Percentiles rank a stretch among this genome's conserved stretches.
Evolutionary conservation across 2,888 invertebrate species (phyloP).

Genomic region (Mylabris sibirica): DNA sequence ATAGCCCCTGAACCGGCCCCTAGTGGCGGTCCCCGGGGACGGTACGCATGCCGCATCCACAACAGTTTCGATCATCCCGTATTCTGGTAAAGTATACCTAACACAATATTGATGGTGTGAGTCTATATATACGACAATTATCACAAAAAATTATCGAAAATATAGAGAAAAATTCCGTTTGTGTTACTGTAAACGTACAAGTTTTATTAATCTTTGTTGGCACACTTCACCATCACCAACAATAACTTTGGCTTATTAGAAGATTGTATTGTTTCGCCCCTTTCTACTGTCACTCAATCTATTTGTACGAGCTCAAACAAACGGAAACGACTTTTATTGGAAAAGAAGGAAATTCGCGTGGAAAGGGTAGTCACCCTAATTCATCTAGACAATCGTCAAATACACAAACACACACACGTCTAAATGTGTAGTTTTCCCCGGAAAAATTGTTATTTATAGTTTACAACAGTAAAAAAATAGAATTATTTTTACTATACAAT

Average conservation of each 20-base stretch:
- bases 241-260: slow-evolving; percentile 27
- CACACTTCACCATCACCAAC: slow-evolving; percentile 21
- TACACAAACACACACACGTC: too few relatives aligned
- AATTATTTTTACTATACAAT: slow-evolving; percentile 28
- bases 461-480: background rate
- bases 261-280: slow-evolving; percentile 12
- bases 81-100: background rate
- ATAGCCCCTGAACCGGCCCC: slow-evolving; percentile 37
- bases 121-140: background rate
- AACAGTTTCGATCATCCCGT: slow-evolving; percentile 28
- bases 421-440: too few relatives aligned
- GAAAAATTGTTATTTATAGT: too few relatives aligned
- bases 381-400: background rate
- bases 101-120: background rate
- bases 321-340: slow-evolving; percentile 10
- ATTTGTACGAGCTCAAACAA: slow-evolving; percentile 7
- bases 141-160: background rate
- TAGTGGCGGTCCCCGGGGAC: slow-evolving; percentile 36
- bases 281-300: background rate
- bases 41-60: slow-evolving; percentile 44
- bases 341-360: slow-evolving; percentile 13
- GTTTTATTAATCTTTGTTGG: slow-evolving; percentile 38
- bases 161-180: too few relatives aligned
- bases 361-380: background rate
- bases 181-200: slow-evolving; percentile 27